Evolutionary conservation across 2,888 invertebrate species (phyloP).

Genomic region (Pachliopta kotzebuea): DNA sequence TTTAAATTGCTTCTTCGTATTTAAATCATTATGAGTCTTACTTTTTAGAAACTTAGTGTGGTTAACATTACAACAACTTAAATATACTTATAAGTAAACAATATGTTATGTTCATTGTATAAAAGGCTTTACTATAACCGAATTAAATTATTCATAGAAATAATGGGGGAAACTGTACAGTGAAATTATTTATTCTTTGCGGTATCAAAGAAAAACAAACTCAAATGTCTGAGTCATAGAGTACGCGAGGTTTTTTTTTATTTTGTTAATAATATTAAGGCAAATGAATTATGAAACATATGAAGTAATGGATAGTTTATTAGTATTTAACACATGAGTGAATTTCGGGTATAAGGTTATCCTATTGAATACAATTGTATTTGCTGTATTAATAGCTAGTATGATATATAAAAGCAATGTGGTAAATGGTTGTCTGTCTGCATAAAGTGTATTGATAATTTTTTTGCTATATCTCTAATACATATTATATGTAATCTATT

Average conservation of each 20-base stretch:
- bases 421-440: constrained; percentile 5
- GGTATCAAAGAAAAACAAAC: constrained; percentile 27
- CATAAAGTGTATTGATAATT: constrained; percentile 27
- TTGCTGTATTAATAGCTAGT: too few relatives aligned
- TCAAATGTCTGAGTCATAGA: constrained; percentile 27
- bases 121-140: too few relatives aligned
- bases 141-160: too few relatives aligned
- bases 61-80: too few relatives aligned
- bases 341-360: constrained; percentile 20
- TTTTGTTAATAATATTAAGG: constrained; percentile 28
- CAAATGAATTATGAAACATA: constrained; percentile 23
- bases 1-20: too few relatives aligned
- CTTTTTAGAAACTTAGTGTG: too few relatives aligned
- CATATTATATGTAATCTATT: constrained; percentile 23
- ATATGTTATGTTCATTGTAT: too few relatives aligned
- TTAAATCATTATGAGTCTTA: too few relatives aligned
- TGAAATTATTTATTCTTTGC: constrained; percentile 9
- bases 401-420: constrained; percentile 8
- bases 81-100: too few relatives aligned
- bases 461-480: neutral
- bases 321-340: constrained; percentile 11
- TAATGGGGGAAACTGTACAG: constrained; percentile 11
- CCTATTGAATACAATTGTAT: constrained; percentile 17
- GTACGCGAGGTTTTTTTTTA: constrained; percentile 13
- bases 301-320: constrained; percentile 17